phyloP scores from a whole-genome alignment of 2,113 vertebrate genomes.

The Aphelocoma coerulescens region DNA sequence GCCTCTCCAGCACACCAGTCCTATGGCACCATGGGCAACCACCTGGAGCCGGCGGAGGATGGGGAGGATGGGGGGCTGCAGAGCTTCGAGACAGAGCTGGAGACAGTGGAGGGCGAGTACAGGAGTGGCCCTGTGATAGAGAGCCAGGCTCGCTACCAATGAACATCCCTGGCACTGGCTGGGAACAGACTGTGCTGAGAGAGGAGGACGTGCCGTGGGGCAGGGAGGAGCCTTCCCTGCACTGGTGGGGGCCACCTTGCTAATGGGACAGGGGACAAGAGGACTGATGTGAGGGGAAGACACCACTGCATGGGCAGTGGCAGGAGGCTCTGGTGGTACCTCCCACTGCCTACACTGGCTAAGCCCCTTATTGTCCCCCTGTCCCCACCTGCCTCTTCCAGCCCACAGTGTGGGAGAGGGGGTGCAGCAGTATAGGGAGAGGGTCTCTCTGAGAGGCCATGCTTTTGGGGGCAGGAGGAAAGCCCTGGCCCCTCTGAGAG shows the following conservation, averaged over 20 bases:
- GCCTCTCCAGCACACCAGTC: conserved; percentile 90
- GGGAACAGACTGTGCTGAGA: not conserved
- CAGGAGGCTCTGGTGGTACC: not conserved
- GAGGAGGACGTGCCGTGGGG: not conserved
- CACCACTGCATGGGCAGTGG: not conserved
- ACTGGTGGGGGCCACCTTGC: not conserved
- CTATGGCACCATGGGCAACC: conserved; percentile 89
- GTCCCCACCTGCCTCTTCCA: not conserved
- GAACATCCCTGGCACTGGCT: not conserved
- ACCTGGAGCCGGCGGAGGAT: conserved; percentile 72
- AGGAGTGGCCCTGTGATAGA: conserved; percentile 79
- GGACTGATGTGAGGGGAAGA: not conserved
- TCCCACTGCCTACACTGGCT: not conserved
- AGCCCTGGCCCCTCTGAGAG: not conserved
- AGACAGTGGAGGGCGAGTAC: conserved; percentile 74
- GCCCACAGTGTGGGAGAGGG: not conserved
- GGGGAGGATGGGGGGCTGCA: conserved; percentile 63
- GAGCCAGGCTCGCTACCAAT: conserved; percentile 80
- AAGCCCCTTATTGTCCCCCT: not conserved
- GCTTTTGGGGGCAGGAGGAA: not conserved
- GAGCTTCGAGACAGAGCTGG: conserved; percentile 81
- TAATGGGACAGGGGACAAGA: accelerated
- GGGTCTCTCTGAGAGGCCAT: not conserved
- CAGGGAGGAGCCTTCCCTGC: not conserved
- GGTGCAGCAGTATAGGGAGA: not conserved